A percentile compares a stretch with the other conserved stretches of the same genome.
Conservation (phyloP, 2,888 invertebrate genomes). For the Lumbricus terrestris region DNA sequence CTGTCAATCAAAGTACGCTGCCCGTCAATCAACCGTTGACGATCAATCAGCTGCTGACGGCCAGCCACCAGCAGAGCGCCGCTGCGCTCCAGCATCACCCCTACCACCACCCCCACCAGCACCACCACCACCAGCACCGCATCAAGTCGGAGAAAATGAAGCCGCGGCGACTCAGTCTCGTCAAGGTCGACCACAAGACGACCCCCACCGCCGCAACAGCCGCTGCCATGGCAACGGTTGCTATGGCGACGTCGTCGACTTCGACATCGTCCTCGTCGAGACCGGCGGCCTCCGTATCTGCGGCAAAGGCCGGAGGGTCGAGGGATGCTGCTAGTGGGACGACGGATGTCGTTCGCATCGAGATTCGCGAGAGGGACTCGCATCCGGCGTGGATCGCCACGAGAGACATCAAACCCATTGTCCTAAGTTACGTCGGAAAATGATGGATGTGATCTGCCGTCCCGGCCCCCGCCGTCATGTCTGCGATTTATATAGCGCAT, state of each 20-base stretch:
- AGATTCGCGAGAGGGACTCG: neutral
- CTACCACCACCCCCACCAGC: neutral
- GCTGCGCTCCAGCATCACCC: neutral
- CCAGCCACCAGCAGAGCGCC: neutral
- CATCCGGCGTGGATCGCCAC: neutral
- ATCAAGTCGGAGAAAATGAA: neutral
- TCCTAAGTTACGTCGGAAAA: neutral
- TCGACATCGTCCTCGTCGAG: neutral
- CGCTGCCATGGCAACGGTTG: neutral
- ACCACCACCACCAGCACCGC: neutral
- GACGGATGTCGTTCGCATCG: neutral
- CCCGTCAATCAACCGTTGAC: neutral
- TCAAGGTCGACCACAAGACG: slow-evolving; percentile 8
- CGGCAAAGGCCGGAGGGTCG: neutral
- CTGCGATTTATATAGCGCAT: neutral
- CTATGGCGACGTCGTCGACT: neutral
- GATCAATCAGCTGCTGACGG: neutral
- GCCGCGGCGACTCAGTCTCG: neutral
- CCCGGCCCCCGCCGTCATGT: no score
- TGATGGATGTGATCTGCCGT: neutral
- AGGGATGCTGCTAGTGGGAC: neutral
- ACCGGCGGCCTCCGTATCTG: neutral
- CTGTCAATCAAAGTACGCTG: neutral
- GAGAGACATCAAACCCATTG: neutral
- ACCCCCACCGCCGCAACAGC: no score